Evolutionary conservation across 2,797 vertebrate species (phyloP).

Genomic region (Chloroceryle amazona): DNA sequence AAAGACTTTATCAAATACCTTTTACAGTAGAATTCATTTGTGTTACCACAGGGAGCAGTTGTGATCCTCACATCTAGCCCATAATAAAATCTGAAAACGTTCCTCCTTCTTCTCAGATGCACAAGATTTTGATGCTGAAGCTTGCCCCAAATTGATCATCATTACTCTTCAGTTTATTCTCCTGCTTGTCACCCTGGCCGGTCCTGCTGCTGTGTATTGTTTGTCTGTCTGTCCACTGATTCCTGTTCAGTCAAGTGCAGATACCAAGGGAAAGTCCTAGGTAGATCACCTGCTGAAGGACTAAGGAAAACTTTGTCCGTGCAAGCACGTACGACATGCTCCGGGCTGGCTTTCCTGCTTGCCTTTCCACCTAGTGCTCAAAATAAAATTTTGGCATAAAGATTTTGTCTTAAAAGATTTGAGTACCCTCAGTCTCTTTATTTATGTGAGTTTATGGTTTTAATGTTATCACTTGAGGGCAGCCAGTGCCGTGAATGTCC

Average conservation of each 20-base stretch:
- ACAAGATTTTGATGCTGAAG: not conserved
- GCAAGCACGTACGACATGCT: not conserved
- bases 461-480: not conserved
- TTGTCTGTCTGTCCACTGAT: not conserved
- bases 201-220: not conserved
- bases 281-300: not conserved
- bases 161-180: not conserved
- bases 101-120: not conserved
- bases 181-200: not conserved
- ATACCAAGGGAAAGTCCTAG: not conserved
- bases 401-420: not conserved
- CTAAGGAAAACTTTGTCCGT: not conserved
- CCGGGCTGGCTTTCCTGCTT: not conserved
- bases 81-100: constrained; percentile 20
- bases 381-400: not conserved
- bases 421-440: not conserved
- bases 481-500: not conserved
- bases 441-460: not conserved
- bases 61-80: constrained; percentile 39
- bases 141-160: not conserved
- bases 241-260: not conserved
- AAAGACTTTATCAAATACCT: constrained; percentile 66
- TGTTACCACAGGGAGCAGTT: constrained; percentile 41
- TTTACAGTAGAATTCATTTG: constrained; percentile 61
- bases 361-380: not conserved